Conservation (phyloP, 2,113 vertebrate species). For the Hucho hucho region DNA sequence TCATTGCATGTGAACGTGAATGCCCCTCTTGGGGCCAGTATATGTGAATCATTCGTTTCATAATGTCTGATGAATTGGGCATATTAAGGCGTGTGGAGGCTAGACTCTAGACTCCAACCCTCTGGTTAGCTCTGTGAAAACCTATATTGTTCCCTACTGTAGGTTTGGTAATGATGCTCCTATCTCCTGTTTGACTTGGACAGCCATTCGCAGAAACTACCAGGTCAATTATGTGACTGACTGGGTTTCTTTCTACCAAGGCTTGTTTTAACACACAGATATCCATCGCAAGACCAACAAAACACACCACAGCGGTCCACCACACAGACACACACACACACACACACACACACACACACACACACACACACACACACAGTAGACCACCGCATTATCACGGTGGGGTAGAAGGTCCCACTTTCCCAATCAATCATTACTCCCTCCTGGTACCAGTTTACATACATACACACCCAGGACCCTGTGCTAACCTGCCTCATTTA, state of each 20-base stretch:
- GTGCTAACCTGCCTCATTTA: neutral
- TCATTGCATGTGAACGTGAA: neutral
- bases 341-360: no score
- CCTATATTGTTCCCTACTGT: constrained; percentile 45
- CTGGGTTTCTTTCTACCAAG: constrained; percentile 56
- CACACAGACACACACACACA: no score
- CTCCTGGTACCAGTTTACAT: neutral
- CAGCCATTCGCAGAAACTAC: constrained; percentile 56
- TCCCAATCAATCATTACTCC: neutral
- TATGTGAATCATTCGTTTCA: constrained; percentile 42
- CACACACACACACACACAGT: neutral
- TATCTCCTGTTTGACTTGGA: constrained; percentile 75
- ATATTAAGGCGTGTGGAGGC: constrained; percentile 41
- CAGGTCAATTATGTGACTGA: constrained; percentile 61
- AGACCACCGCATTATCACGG: neutral
- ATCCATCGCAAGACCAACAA: constrained; percentile 70
- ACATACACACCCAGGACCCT: neutral
- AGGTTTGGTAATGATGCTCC: constrained; percentile 35
- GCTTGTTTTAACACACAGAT: constrained; percentile 69
- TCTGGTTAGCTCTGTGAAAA: constrained; percentile 51
- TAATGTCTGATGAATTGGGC: constrained; percentile 51
- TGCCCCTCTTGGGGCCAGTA: neutral
- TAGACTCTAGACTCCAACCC: constrained; percentile 36
- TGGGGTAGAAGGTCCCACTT: neutral
- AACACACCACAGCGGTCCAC: constrained; percentile 12